Conservation (phyloP, 2,113 vertebrate genomes). For the Ictidomys tridecemlineatus region DNA sequence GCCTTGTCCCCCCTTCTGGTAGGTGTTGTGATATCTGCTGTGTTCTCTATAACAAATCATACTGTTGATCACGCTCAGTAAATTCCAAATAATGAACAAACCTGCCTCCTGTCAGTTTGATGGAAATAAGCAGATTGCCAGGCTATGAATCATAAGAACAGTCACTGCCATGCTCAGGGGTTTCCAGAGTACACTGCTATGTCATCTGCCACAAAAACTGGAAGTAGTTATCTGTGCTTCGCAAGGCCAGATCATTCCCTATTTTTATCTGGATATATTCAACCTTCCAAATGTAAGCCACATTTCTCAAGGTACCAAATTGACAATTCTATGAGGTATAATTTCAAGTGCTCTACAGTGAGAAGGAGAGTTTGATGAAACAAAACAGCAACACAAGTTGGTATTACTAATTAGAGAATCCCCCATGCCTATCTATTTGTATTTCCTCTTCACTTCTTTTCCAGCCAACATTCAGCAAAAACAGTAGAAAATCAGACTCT, state of each 20-base stretch:
- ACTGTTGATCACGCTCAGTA: neutral
- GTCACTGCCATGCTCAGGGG: neutral
- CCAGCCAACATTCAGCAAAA: neutral
- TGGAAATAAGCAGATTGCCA: conserved; percentile 9
- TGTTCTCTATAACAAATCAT: neutral
- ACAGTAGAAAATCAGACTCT: neutral
- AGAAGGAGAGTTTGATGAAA: conserved; percentile 1
- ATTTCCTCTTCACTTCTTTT: neutral
- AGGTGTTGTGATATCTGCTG: neutral
- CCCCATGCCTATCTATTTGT: neutral
- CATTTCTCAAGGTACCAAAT: neutral
- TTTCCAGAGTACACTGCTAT: neutral
- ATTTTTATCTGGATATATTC: neutral
- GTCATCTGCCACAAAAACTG: neutral
- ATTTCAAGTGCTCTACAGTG: neutral
- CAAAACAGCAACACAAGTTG: neutral
- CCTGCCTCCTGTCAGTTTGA: conserved; percentile 50
- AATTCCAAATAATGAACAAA: conserved; percentile 53
- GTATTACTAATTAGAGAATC: neutral
- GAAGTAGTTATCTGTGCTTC: neutral
- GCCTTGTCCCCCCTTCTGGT: neutral
- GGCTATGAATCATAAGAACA: neutral
- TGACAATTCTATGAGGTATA: neutral
- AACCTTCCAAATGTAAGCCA: neutral
- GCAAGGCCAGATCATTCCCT: neutral